Evolutionary conservation across 1,140 invertebrate species (phyloP).

Genomic region (Leptopilina boulardi): DNA sequence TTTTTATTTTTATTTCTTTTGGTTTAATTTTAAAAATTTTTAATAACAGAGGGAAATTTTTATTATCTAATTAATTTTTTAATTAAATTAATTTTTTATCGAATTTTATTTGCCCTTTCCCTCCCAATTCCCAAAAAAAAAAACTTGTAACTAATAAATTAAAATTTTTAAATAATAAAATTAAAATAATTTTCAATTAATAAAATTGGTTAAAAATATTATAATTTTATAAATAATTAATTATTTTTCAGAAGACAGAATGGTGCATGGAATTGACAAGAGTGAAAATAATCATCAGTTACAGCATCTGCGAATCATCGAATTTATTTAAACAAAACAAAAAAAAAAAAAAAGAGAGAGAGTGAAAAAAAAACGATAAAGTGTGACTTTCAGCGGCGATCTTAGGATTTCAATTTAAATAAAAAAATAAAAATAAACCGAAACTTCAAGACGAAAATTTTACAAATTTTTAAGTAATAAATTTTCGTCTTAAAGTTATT

Average conservation of each 20-base stretch:
- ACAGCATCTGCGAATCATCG: background rate
- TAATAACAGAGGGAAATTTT: no score
- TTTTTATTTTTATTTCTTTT: no score
- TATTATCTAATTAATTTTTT: no score
- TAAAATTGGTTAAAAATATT: background rate
- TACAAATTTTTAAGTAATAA: background rate
- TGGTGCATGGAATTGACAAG: background rate
- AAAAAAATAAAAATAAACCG: background rate
- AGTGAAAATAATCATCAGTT: background rate
- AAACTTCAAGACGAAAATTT: background rate
- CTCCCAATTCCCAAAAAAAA: no score
- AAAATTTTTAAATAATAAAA: background rate
- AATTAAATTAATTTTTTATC: no score
- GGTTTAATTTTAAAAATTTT: no score
- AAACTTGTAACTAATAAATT: no score
- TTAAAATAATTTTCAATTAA: background rate
- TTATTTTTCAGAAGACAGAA: slow-evolving; percentile 23
- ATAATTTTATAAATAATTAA: background rate
- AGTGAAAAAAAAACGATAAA: no score
- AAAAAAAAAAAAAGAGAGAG: background rate
- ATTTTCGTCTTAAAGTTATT: background rate
- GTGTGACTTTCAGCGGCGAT: background rate
- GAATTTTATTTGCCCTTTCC: no score
- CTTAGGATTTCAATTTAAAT: background rate
- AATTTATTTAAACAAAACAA: slow-evolving; percentile 2